Evolutionary conservation across 2,797 vertebrate genomes (phyloP).

Genomic region (Chrysocyon brachyurus): DNA sequence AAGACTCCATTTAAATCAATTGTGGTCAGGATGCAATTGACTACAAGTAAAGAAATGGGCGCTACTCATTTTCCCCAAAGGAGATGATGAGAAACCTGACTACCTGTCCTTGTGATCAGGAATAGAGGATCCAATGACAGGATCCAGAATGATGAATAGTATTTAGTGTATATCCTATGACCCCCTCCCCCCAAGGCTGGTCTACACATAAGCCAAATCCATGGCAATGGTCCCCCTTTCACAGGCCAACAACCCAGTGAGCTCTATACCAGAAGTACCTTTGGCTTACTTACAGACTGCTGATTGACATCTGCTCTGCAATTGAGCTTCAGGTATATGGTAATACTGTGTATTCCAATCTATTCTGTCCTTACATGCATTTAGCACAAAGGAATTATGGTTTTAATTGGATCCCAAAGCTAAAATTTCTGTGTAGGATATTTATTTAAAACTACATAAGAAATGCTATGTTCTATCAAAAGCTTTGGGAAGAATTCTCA

Average conservation of each 20-base stretch:
- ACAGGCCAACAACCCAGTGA: fast-evolving
- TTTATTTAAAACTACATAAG: conserved; percentile 39
- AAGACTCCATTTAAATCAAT: neutral
- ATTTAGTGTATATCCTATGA: neutral
- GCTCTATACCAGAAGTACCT: neutral
- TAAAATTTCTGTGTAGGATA: conserved; percentile 34
- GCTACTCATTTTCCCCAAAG: neutral
- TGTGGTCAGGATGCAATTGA: neutral
- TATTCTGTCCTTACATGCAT: neutral
- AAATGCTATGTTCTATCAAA: conserved; percentile 18
- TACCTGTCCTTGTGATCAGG: neutral
- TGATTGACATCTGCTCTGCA: neutral
- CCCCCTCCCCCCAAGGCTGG: neutral
- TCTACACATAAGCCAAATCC: neutral
- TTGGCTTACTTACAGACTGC: neutral
- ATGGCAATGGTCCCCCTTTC: neutral
- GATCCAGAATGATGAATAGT: neutral
- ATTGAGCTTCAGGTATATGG: neutral
- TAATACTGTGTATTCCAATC: neutral
- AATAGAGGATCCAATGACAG: neutral
- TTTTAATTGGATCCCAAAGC: conserved; percentile 30
- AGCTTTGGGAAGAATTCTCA: conserved; percentile 42
- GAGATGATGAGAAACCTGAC: neutral
- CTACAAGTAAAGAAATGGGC: neutral
- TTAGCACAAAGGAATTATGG: neutral